Evolutionary conservation across 2,113 vertebrate species (phyloP).

Genomic region (Nothocercus julius): DNA sequence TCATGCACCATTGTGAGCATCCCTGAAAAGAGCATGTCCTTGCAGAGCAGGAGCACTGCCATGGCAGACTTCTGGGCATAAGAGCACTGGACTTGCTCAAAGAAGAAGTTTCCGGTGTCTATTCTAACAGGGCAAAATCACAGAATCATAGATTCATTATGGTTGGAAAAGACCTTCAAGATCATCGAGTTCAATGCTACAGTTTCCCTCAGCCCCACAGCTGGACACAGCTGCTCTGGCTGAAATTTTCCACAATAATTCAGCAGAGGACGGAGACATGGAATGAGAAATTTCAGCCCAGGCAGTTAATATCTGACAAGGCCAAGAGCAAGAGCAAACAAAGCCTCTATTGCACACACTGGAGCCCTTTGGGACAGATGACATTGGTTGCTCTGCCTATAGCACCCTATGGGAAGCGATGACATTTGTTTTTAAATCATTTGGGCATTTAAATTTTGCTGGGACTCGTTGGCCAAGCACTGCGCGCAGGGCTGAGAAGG

Average conservation of each 20-base stretch:
- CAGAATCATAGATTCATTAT: too few relatives aligned
- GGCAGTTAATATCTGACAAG: background rate
- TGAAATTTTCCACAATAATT: background rate
- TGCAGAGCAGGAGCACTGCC: accelerated
- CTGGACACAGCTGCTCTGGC: background rate
- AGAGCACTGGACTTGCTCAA: background rate
- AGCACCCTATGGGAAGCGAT: slow-evolving; percentile 12
- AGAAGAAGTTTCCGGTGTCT: background rate
- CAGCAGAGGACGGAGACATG: background rate
- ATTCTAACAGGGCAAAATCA: background rate
- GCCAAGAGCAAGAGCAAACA: slow-evolving; percentile 23
- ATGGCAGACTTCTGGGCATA: background rate
- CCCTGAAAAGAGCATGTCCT: background rate
- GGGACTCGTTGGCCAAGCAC: background rate
- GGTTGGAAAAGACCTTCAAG: too few relatives aligned
- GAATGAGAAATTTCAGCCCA: background rate
- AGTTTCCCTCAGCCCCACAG: background rate
- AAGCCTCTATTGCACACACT: background rate
- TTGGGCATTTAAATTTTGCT: slow-evolving; percentile 14
- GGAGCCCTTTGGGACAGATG: background rate
- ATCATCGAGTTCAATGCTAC: background rate
- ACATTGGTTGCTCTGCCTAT: slow-evolving; percentile 12
- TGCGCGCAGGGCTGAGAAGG: background rate
- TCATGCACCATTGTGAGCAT: background rate
- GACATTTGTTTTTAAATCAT: background rate